Base-by-base conservation (phyloP, 2,888 invertebrate genomes). In the Cerceris rybyensis region DNA sequence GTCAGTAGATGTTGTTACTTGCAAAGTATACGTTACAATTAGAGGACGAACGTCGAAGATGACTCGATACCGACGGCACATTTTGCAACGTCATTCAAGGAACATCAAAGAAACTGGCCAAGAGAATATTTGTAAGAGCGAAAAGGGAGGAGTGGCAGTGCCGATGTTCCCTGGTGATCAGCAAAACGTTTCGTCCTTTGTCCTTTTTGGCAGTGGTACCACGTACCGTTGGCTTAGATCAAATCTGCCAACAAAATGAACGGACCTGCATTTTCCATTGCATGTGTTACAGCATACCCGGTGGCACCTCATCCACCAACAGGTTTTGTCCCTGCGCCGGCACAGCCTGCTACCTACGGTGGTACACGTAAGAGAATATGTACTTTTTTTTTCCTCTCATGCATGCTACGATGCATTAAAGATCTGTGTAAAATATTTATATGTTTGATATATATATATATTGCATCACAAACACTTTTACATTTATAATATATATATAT, bases 241-340 rank as follows among this genome's bases (percentile, higher is more conserved):
- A 73, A 85, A 73, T 82, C 72, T 63, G 80, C 78, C 78, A 78
- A 77, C 75, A 74, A 79, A 86, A 70, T 79, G 81, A 80, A 78
- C 76, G 72, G 79, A 84, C 68, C 66, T 83, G 83, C 83, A 88
- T 85, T 86, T 74, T 82, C 71, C 72, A 83, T 85, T 85, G 85
- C 89, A 86, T 92, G 82, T 92, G 92, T 92, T 92, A 72, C 92
- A 92, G 92, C 92, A 78, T 92, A 92, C 88, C 91, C 92, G 74
- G 92, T 92, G 88, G 91, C 92, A 79, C 92, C 92, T 65, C 92
- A 92, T 87, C 92, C 92, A 84, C 91, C 92, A 79, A 91, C 92
- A 81, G 92, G 92, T 82, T 92, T 92, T 82, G 92, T 92, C 75
- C 92, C 92, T 81, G 92, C 92, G 64, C 92, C 89, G 75, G 90